Evolutionary conservation across 2,888 invertebrate genomes (phyloP), one percentile per base, ranked within the genome.

Genomic region (Leptura quadrifasciata): DNA sequence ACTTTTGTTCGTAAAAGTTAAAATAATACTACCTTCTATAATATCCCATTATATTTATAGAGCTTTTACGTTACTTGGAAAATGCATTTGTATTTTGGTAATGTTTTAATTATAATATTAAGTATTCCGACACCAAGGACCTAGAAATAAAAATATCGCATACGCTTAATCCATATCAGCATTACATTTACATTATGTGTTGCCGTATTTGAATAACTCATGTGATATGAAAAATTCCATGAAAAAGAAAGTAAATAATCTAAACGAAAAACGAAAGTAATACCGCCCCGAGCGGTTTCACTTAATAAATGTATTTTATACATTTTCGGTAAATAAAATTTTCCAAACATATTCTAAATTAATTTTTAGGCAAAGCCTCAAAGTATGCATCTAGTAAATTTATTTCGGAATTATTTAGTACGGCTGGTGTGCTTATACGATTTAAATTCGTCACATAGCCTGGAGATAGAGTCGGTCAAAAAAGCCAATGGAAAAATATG

Each of bases 361-460:
- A 79, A 78, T 79, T 78, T 80, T 79, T 69, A 68, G 75, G 72
- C 74, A 74, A 75, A 73, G 75, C 77, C 77, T 76, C 75, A 79
- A 72, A 77, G 76, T 76, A 72, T 71, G 74, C 70, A 74, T 77
- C 72, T 79, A 79, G 75, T 80, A 83, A 86, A 87, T 86, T 86
- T 85, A 86, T 86, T 86, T 85, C 83, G 81, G 86, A 86, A 86
- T 86, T 86, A 87, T 86, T 85, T 85, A 86, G 84, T 81, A 82
- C 82, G 85, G 82, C 84, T 85, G 85, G 86, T 86, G 86, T 86
- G 86, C 86, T 87, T 87, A 87, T 86, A 84, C 85, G 86, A 88
- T 88, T 87, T 87, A 85, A 86, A 86, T 87, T 87, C 87, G 87
- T 87, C 87, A 86, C 85, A 86, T 86, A 85, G 85, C 86, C 85